These are phyloP conservation scores for Lophius americanus DNA, from an alignment of 2,797 vertebrate species.

Conservation along the genomic window DNA sequence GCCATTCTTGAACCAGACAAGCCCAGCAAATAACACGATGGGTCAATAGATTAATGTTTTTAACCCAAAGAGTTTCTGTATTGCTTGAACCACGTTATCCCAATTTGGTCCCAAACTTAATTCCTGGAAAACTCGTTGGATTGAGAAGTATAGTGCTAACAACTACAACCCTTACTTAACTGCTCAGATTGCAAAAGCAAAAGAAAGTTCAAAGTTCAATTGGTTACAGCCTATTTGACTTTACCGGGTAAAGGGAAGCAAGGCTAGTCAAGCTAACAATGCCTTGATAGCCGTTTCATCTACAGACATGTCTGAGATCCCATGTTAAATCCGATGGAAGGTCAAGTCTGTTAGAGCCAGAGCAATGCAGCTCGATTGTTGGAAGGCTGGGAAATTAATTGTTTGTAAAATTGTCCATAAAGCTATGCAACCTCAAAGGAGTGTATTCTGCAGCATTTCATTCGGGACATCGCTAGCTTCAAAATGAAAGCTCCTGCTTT, in stretches of 20 bases:
- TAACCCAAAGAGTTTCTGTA: conserved; percentile 16
- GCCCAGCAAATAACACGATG: conserved; percentile 12
- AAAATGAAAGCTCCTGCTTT: too few species aligned
- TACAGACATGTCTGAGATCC: conserved; percentile 40
- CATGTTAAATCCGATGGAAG: conserved; percentile 30
- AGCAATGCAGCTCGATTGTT: neutral
- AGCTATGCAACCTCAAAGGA: too few species aligned
- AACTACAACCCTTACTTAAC: conserved; percentile 17
- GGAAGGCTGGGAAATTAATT: too few species aligned
- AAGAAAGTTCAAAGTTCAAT: conserved; percentile 46
- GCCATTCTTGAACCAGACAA: conserved; percentile 27
- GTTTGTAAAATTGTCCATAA: too few species aligned
- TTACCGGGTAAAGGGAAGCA: conserved; percentile 14
- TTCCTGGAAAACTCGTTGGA: conserved; percentile 7
- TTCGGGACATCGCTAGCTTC: too few species aligned
- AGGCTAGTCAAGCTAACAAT: conserved; percentile 21
- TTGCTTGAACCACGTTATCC: neutral
- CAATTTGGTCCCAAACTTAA: neutral
- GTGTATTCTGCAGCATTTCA: too few species aligned
- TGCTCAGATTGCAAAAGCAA: conserved; percentile 28
- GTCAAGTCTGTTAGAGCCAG: conserved; percentile 30
- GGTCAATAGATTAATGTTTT: conserved; percentile 9
- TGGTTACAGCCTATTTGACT: conserved; percentile 52
- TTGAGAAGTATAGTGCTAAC: conserved; percentile 15
- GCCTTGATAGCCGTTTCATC: conserved; percentile 40